Evolutionary conservation across 2,797 vertebrate genomes (phyloP).

Genomic region (Pseudomugil tenellus): DNA sequence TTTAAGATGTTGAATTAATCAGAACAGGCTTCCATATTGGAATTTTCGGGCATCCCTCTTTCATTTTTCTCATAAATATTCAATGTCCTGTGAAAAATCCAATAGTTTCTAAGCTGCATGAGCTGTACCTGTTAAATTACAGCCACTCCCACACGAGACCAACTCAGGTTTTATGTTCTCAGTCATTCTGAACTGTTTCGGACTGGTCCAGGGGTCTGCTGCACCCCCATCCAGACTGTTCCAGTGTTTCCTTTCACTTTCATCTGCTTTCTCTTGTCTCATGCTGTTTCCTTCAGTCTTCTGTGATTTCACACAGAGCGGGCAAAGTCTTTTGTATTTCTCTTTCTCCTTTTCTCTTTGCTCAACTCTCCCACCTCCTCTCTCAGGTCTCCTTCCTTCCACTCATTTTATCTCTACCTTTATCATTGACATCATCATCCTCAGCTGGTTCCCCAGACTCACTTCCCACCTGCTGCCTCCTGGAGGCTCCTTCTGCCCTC

Average conservation of each 20-base stretch:
- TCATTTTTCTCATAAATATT: constrained; percentile 3
- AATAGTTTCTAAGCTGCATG: not conserved
- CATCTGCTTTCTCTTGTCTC: constrained; percentile 32
- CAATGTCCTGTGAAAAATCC: not conserved
- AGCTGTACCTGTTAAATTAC: constrained; percentile 13
- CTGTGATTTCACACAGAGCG: constrained; percentile 19
- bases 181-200: not conserved
- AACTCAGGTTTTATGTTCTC: not conserved
- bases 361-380: constrained; percentile 6
- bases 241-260: constrained; percentile 28
- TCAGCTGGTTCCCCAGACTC: constrained; percentile 23
- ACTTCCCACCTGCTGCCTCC: constrained; percentile 31
- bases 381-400: constrained; percentile 16
- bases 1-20: constrained; percentile 1
- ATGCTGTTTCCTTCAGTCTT: constrained; percentile 28
- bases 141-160: constrained; percentile 2
- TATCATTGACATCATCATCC: constrained; percentile 22
- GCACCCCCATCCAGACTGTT: constrained; percentile 1
- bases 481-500: constrained; percentile 23
- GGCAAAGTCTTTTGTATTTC: constrained; percentile 21
- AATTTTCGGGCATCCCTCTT: not conserved
- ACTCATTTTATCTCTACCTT: constrained; percentile 29
- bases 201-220: not conserved
- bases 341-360: constrained; percentile 5
- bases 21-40: not conserved